phyloP scores from a whole-genome alignment of 2,888 invertebrate genomes.

The Calameuta idolon region DNA sequence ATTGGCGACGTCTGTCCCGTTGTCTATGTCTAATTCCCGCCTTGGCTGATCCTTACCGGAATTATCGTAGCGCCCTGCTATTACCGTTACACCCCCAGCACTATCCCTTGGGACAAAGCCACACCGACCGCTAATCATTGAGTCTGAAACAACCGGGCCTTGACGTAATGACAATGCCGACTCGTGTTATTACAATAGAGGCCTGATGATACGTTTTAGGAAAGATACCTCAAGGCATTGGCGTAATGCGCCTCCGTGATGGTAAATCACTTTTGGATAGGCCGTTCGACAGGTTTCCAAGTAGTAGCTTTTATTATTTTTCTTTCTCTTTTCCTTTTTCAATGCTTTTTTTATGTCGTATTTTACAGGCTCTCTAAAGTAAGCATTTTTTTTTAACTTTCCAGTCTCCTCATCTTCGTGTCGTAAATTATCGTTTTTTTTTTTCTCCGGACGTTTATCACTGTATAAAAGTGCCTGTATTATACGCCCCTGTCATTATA shows the following conservation, averaged over 20 bases:
- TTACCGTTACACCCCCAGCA: constrained; percentile 44
- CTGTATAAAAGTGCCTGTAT: neutral
- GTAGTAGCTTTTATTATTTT: neutral
- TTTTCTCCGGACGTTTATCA: neutral
- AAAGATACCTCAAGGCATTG: constrained; percentile 22
- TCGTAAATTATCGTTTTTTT: neutral
- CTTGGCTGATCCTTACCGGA: constrained; percentile 30
- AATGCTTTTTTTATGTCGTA: neutral
- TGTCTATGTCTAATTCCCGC: constrained; percentile 28
- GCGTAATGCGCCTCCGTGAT: constrained; percentile 9
- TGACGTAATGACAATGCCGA: constrained; percentile 52
- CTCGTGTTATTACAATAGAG: constrained; percentile 47
- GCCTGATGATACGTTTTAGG: constrained; percentile 45
- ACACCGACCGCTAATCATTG: constrained; percentile 51
- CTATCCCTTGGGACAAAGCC: constrained; percentile 26
- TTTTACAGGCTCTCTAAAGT: neutral
- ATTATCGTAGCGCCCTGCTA: constrained; percentile 49
- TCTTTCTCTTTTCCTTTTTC: neutral
- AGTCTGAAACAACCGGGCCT: constrained; percentile 44
- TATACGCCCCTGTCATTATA: neutral
- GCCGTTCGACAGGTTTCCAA: neutral
- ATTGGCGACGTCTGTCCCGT: constrained; percentile 24
- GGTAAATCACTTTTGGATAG: constrained; percentile 6
- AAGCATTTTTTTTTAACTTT: neutral
- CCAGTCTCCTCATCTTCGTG: neutral